A percentile compares a stretch with the other conserved stretches of the same genome.
These are phyloP conservation scores for Brenthis ino DNA, from an alignment of 2,888 invertebrate genomes.

Conservation along the genomic window DNA sequence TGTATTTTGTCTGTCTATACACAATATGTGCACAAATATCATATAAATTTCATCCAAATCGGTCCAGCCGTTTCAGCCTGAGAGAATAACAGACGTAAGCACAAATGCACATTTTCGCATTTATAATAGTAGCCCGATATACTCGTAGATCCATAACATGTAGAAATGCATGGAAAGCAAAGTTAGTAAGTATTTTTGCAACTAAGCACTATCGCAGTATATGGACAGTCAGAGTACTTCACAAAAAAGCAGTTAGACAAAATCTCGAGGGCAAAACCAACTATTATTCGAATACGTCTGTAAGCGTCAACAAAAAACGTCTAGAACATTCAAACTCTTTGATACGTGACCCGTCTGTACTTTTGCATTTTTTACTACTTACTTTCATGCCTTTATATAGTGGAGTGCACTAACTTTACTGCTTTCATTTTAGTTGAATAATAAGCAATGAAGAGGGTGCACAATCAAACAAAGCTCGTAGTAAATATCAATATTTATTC, in stretches of 20 bases:
- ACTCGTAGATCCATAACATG: too few species aligned
- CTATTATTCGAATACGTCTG: slow-evolving; percentile 30
- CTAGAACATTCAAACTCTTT: slow-evolving; percentile 35
- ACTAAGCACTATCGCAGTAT: too few species aligned
- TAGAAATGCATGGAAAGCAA: too few species aligned
- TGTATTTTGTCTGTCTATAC: too few species aligned
- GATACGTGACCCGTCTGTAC: slow-evolving; percentile 30
- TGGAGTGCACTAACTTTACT: slow-evolving; percentile 7
- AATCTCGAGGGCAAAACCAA: slow-evolving; percentile 27
- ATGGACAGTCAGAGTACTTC: slow-evolving; percentile 12
- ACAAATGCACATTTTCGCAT: too few species aligned
- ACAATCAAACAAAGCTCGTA: not conserved
- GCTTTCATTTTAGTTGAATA: slow-evolving; percentile 5
- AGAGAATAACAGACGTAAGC: too few species aligned
- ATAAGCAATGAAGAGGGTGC: not conserved
- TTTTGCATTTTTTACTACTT: slow-evolving; percentile 29
- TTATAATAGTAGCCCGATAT: too few species aligned
- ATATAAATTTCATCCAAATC: too few species aligned
- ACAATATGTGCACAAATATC: too few species aligned
- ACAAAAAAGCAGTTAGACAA: slow-evolving; percentile 26
- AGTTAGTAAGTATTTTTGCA: too few species aligned
- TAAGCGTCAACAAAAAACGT: slow-evolving; percentile 42
- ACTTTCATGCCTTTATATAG: slow-evolving; percentile 18
- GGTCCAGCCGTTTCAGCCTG: too few species aligned
- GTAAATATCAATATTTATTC: not conserved